These are phyloP conservation scores for Puffinus mauretanicus DNA, from an alignment of 2,113 vertebrate species.

Conservation along the genomic window DNA sequence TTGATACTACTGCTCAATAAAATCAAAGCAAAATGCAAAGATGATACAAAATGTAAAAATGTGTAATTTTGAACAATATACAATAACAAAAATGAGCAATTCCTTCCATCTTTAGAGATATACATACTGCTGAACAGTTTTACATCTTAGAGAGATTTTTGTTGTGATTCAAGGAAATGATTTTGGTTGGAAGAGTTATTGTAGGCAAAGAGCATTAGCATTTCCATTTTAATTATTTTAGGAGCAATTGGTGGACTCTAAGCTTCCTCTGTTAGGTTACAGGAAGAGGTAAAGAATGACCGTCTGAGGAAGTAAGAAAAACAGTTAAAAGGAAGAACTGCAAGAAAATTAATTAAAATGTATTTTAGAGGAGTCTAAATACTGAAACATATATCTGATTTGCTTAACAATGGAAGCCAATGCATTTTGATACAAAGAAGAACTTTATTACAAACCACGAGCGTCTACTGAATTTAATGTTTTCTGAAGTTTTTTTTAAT, in stretches of 20 bases:
- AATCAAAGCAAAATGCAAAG: slow-evolving; percentile 26
- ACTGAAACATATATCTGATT: neutral
- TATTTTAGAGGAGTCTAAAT: neutral
- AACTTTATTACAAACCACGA: neutral
- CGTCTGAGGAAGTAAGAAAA: neutral
- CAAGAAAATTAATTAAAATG: neutral
- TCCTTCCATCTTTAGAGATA: neutral
- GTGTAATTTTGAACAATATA: neutral
- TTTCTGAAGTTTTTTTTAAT: neutral
- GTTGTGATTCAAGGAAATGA: neutral
- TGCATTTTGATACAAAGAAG: neutral
- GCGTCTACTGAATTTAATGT: neutral
- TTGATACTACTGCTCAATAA: slow-evolving; percentile 27
- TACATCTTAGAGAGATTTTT: neutral
- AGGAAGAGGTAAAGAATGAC: neutral
- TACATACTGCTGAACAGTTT: neutral
- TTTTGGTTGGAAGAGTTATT: neutral
- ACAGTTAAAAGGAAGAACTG: neutral
- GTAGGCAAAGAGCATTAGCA: neutral
- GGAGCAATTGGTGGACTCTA: neutral
- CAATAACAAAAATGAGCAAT: neutral
- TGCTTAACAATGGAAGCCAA: neutral
- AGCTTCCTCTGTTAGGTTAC: neutral
- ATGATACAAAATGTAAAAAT: neutral
- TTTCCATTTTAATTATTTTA: neutral